These are phyloP conservation scores for Hesperophylax magnus DNA, from an alignment of 1,140 invertebrate species.

Conservation along the genomic window DNA sequence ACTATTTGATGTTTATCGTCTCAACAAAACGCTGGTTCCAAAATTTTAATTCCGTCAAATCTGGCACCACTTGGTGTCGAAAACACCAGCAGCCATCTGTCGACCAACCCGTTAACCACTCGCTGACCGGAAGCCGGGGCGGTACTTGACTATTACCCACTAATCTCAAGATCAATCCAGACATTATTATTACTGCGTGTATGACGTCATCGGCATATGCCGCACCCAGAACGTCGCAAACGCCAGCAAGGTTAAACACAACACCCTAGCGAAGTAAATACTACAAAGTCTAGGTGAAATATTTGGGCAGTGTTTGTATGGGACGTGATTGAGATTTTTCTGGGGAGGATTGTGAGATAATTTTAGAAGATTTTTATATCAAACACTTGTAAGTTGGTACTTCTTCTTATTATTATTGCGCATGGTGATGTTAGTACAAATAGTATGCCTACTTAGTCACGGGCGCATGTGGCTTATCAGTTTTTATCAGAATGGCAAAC, in stretches of 20 bases:
- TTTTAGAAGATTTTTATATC: neutral
- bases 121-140: slow-evolving; percentile 13
- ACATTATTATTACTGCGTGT: neutral
- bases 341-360: slow-evolving; percentile 2
- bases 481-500: neutral
- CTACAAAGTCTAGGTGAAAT: no score
- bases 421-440: neutral
- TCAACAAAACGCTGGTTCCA: no score
- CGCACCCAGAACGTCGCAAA: neutral
- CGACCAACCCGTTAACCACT: slow-evolving; percentile 6
- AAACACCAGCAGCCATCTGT: slow-evolving; percentile 7
- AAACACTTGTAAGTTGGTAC: neutral
- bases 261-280: no score
- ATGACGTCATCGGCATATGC: neutral
- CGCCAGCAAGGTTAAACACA: neutral
- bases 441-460: slow-evolving; percentile 6
- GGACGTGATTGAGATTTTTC: no score
- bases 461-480: slow-evolving; percentile 22
- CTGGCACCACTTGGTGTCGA: neutral
- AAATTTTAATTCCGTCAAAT: neutral
- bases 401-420: neutral
- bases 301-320: no score
- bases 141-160: neutral
- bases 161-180: slow-evolving; percentile 29
- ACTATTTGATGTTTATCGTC: no score